phyloP scores from a whole-genome alignment of 2,113 vertebrate genomes.

The Bos taurus region ARS-UCD2.0 NC_037344.1:6724001-6724500 shows the following conservation, averaged over 20 bases:
- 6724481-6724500: not conserved
- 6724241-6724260: not conserved
- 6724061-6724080: not conserved
- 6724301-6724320: not conserved
- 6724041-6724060: not conserved
- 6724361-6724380: not conserved
- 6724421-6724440: not conserved
- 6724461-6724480: not conserved
- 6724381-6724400: not conserved
- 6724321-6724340: not conserved
- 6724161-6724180: not conserved
- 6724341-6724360: not conserved
- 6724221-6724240: not conserved
- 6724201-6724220: not conserved
- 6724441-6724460: not conserved
- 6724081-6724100: not conserved
- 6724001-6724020: not conserved
- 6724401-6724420: not conserved
- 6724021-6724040: not conserved
- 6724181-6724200: conserved; percentile 28
- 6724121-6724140: not conserved
- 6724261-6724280: not conserved
- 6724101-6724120: not conserved
- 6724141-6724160: not conserved
- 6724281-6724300: not conserved